Conservation (phyloP, 2,888 invertebrate species). For the Scaptomyza polygonia region DNA sequence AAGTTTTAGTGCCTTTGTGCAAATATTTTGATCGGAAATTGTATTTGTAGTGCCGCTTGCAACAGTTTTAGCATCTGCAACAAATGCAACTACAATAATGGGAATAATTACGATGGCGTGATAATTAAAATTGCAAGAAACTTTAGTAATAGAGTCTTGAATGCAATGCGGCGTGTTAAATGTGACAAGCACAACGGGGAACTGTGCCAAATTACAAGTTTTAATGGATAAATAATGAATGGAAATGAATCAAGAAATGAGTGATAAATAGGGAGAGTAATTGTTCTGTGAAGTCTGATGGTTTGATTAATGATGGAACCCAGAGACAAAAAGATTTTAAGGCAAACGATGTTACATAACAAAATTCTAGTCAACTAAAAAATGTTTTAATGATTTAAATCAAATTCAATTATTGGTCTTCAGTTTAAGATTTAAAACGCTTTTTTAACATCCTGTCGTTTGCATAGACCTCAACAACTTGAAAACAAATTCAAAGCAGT, state of each 20-base stretch:
- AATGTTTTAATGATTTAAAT: background rate
- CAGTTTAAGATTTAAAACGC: background rate
- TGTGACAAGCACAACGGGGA: conserved; percentile 30
- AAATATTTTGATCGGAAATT: conserved; percentile 72
- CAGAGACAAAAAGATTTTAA: background rate
- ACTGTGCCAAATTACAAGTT: conserved; percentile 45
- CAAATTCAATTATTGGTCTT: background rate
- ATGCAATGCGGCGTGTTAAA: conserved; percentile 46
- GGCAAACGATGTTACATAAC: no score
- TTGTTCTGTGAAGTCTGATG: background rate
- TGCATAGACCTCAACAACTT: conserved; percentile 18
- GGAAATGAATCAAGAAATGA: background rate
- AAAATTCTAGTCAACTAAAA: no score
- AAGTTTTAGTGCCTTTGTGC: conserved; percentile 58
- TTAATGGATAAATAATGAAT: conserved; percentile 37
- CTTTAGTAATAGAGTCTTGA: conserved; percentile 38
- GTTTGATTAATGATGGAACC: background rate
- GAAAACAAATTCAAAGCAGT: conserved; percentile 20
- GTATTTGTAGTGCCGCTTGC: conserved; percentile 60
- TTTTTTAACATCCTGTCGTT: conserved; percentile 11
- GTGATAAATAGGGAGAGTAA: background rate
- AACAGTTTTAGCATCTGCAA: conserved; percentile 43
- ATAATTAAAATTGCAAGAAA: conserved; percentile 65
- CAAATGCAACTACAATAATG: conserved; percentile 25
- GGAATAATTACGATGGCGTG: conserved; percentile 36